Evolutionary conservation across 2,888 invertebrate species (phyloP), one percentile per base, ranked within the genome.

Genomic region (Drosophila flavopinicola): DNA sequence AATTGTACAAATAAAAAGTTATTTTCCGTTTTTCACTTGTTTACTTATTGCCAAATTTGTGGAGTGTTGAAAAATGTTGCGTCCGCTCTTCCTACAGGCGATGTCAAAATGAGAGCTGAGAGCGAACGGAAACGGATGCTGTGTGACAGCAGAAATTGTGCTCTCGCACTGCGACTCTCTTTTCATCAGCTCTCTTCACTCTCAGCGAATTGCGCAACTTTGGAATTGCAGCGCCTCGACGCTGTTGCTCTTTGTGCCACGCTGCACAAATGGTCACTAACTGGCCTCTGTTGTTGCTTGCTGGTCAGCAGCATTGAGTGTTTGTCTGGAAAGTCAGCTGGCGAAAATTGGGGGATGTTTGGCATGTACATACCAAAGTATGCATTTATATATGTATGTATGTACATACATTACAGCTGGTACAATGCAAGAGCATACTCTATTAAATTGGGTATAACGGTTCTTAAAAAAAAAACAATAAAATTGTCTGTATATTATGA

Each of bases 211-310:
- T 80, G 79, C 87, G 87, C 85, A 84, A 78, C 47, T 72, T 60
- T 61, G 10, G 7, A 32, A 49, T 29, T 70, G 65, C 80, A 68
- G 56, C 47, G 42, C 15, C 45, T 42, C 63, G 35, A 60, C 24
- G 53, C 66, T 68, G 51, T 63, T 54, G 74, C 64, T 45, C 57
- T 44, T 41, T 39, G 47, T 60, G 65, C 39, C 39, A 38, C 39
- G 66, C 69, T 85, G 78, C 68, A 75, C 82, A 74, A 87, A 49
- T 68, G 68, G 66, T 54, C 85, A 86, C 87, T 74, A 65, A 71
- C 65, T 57, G 60, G 38, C 17, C 57, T 30, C 41, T 30, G 45
- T 29, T 44, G 44, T 30, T 29, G 20, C 20, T 20, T 45, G 63
- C 48, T 49, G 71, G 71, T 75, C 71, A 75, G 64, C 70, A 39